Evolutionary conservation across 2,797 vertebrate species (phyloP), one percentile per base, ranked within the genome.

Genomic region (Gobio occitaniae): DNA sequence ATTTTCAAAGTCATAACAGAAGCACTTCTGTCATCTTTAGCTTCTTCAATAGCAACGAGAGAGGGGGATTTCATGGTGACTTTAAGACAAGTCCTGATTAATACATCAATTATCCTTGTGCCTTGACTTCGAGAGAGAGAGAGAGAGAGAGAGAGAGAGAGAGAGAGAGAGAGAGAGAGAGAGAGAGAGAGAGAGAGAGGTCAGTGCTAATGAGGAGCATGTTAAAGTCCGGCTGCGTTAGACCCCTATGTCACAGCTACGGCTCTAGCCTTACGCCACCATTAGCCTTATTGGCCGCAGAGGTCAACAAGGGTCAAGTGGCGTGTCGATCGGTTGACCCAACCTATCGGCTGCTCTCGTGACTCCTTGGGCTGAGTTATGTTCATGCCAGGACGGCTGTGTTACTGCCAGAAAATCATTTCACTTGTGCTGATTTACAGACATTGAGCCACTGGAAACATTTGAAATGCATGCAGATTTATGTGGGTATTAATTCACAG

Each of bases 261-360:
- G 86, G 88, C 89, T 87, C 6, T 1, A 88, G 80, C 90, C 87
- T 86, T 75, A 90, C 36, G 2, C 87, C 80, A 50, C 95, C 94
- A 96, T 96, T 96, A 96, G 94, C 88, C 90, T 94, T 94, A 96
- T 96, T 96, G 94, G 91, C 92, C 93, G 54, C 80, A 89, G 92
- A 89, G 94, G 94, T 95, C 94, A 93, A 87, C 80, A 74, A 68
- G 88, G 95, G 94, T 95, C 94, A 94, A 94, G 92, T 93, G 93
- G 93, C 90, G 84, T 92, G 94, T 96, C 93, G 91, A 95, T 96
- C 89, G 90, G 92, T 89, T 91, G 92, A 94, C 92, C 92, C 44
- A 47, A 86, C 90, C 87, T 91, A 92, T 88, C 80, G 92, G 91
- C 90, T 86, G 84, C 75, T 25, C 38, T 21, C 50, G 7, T 44